Conservation (phyloP, 2,888 invertebrate genomes). For the Microctonus brassicae region DNA sequence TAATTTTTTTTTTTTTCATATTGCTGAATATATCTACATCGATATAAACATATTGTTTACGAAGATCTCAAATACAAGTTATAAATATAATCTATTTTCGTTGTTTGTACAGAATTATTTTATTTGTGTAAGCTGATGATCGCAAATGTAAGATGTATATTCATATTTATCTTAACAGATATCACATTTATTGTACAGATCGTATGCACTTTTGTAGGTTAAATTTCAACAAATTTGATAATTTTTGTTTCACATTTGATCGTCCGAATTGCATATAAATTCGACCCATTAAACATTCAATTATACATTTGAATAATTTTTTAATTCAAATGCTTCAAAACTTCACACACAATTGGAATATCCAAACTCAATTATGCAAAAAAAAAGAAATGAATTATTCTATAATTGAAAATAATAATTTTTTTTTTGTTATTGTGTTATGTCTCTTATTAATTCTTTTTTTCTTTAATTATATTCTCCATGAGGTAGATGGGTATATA, state of each 20-base stretch:
- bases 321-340: no score
- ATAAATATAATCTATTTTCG: conserved; percentile 12
- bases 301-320: no score
- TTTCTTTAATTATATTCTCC: no score
- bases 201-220: background rate
- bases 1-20: background rate
- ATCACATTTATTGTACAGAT: background rate
- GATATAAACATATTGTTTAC: background rate
- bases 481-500: conserved; percentile 69
- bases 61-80: background rate
- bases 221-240: background rate
- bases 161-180: background rate
- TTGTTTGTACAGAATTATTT: background rate
- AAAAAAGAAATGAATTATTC: background rate
- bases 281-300: no score
- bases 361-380: background rate
- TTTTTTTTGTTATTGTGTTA: conserved; percentile 12
- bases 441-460: conserved; percentile 27
- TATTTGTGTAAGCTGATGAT: background rate
- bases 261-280: background rate
- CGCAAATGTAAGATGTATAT: background rate
- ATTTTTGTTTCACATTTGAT: background rate
- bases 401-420: conserved; percentile 61
- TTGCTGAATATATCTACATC: no score
- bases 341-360: conserved; percentile 50